Percentiles rank a stretch among this genome's conserved stretches.
phyloP scores from a whole-genome alignment of 2,113 vertebrate genomes.

The Ariopsis seemanni region DNA sequence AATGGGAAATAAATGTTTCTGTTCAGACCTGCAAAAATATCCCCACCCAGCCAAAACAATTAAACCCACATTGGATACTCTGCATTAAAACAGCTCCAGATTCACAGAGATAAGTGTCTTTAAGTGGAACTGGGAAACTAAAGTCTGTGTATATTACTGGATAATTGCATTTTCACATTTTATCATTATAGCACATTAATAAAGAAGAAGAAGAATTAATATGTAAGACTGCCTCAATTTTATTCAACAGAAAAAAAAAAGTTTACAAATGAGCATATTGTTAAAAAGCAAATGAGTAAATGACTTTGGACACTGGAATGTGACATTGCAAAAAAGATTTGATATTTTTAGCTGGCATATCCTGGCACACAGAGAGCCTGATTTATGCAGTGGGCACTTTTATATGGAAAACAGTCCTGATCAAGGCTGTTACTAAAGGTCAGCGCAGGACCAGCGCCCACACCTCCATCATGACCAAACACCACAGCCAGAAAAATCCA shows the following conservation, averaged over 20 bases:
- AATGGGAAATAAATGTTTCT: background rate
- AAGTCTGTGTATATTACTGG: background rate
- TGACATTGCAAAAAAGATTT: conserved; percentile 7
- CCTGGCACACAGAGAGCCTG: conserved; percentile 1
- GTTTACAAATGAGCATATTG: background rate
- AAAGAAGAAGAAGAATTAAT: background rate
- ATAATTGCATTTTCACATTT: background rate
- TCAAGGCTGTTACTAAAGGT: conserved; percentile 46
- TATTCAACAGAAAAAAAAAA: background rate
- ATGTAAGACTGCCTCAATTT: background rate
- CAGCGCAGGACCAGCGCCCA: conserved; percentile 52
- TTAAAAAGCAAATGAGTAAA: background rate
- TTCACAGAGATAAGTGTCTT: background rate
- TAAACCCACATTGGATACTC: background rate
- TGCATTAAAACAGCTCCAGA: background rate
- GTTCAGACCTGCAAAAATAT: background rate
- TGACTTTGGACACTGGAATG: conserved; percentile 2
- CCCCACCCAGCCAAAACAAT: background rate
- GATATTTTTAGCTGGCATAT: conserved; percentile 18
- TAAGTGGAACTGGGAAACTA: background rate
- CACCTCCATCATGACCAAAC: conserved; percentile 27
- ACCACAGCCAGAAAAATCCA: conserved; percentile 48
- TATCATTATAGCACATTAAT: background rate
- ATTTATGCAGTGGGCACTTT: conserved; percentile 24
- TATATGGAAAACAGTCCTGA: conserved; percentile 30